Percentiles rank a stretch among this genome's conserved stretches.
Conservation (phyloP, 2,797 vertebrate genomes). For the Helicolenus hilgendorfi region DNA sequence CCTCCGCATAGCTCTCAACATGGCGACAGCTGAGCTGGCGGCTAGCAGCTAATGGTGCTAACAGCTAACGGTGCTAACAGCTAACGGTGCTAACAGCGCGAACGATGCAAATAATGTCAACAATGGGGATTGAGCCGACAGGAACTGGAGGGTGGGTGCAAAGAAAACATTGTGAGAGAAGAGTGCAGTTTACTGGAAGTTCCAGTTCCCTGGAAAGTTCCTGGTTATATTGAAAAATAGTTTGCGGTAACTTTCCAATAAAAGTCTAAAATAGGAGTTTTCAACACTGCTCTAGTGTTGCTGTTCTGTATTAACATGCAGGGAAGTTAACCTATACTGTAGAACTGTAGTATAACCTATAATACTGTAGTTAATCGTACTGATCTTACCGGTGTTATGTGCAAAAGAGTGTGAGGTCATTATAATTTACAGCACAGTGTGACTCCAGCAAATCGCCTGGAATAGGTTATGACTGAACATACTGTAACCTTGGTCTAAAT, state of each 20-base stretch:
- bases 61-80: too few relatives aligned
- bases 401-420: conserved; percentile 43
- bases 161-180: background rate
- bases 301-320: background rate
- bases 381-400: background rate
- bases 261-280: conserved; percentile 2
- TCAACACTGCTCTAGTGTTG: background rate
- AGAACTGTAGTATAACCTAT: background rate
- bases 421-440: conserved; percentile 4
- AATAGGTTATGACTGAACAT: conserved; percentile 63
- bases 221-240: background rate
- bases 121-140: too few relatives aligned
- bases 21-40: background rate
- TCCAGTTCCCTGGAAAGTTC: background rate
- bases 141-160: too few relatives aligned
- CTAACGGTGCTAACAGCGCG: too few relatives aligned
- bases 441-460: conserved; percentile 17
- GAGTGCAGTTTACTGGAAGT: background rate
- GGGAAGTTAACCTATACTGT: background rate
- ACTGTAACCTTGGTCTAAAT: conserved; percentile 43
- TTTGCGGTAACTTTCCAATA: background rate
- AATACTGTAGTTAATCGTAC: conserved; percentile 8
- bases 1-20: background rate
- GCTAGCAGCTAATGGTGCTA: too few relatives aligned
- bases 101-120: too few relatives aligned